These are phyloP conservation scores for Pseudonaja textilis DNA, from an alignment of 2,113 vertebrate species.

Conservation along the genomic window DNA sequence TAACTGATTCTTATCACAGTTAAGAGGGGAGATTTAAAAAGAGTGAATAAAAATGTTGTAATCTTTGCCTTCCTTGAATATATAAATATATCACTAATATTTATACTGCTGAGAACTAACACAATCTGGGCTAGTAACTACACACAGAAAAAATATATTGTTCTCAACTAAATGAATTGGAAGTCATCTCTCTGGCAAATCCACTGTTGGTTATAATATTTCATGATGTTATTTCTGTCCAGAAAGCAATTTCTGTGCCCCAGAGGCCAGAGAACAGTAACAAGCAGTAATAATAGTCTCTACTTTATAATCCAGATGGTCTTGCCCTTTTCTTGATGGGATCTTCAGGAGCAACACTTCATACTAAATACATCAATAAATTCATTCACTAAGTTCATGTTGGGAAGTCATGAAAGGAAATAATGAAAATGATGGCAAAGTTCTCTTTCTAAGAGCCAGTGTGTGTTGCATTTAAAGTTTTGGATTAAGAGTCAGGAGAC, in stretches of 20 bases:
- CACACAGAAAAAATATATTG: not conserved
- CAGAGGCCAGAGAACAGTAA: not conserved
- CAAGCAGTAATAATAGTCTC: not conserved
- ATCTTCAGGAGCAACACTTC: not conserved
- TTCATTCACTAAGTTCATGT: not conserved
- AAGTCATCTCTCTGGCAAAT: not conserved
- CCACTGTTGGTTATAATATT: not conserved
- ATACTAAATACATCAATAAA: not conserved
- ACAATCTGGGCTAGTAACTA: not conserved
- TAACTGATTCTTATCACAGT: not conserved
- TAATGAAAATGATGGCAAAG: not conserved
- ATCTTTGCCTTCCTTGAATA: not conserved
- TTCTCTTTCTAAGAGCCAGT: not conserved
- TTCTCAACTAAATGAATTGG: not conserved
- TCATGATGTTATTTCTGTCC: not conserved
- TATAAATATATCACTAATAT: not conserved
- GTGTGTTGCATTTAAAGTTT: not conserved
- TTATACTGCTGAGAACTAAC: not conserved
- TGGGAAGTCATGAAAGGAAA: not conserved
- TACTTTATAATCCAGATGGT: not conserved
- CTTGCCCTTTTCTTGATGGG: not conserved
- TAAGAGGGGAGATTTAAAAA: not conserved
- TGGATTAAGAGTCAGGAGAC: not conserved
- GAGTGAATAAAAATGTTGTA: not conserved
- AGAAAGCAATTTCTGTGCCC: not conserved